Conservation (phyloP, 2,888 invertebrate genomes). For the Drosophila helvetica region DNA sequence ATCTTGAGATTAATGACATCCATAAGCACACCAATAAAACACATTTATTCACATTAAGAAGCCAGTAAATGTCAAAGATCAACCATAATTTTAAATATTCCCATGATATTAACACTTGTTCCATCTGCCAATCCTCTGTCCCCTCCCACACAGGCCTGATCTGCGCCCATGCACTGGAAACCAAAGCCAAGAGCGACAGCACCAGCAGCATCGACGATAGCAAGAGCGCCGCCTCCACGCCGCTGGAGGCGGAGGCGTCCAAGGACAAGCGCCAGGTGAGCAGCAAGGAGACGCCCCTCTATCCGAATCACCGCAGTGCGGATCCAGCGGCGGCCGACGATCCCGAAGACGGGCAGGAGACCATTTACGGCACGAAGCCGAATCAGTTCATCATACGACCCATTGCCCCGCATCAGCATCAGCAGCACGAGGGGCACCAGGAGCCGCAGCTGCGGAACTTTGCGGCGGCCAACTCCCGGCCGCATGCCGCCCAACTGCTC, state of each 20-base stretch:
- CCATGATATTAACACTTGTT: not conserved
- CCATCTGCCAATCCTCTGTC: not conserved
- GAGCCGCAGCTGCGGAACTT: constrained; percentile 82
- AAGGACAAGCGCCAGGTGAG: constrained; percentile 83
- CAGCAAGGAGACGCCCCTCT: constrained; percentile 78
- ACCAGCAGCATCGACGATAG: constrained; percentile 38
- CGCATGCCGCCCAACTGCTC: constrained; percentile 80
- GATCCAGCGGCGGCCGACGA: constrained; percentile 70
- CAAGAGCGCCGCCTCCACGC: constrained; percentile 44
- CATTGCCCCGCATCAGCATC: constrained; percentile 80
- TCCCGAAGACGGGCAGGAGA: constrained; percentile 82
- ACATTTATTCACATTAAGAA: not conserved
- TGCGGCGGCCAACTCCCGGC: constrained; percentile 76
- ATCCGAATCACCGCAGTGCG: constrained; percentile 80
- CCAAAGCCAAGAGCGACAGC: constrained; percentile 58
- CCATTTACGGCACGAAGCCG: constrained; percentile 81
- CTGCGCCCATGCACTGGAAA: constrained; percentile 57
- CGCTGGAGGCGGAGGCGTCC: constrained; percentile 59
- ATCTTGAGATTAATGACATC: not conserved
- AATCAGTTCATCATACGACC: constrained; percentile 83
- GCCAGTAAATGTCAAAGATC: not conserved
- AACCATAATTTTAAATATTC: not conserved
- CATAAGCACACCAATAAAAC: not conserved
- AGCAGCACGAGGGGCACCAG: constrained; percentile 77
- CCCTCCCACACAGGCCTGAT: constrained; percentile 58